phyloP scores from a whole-genome alignment of 1,140 invertebrate species.

The Nasonia vitripennis region DNA sequence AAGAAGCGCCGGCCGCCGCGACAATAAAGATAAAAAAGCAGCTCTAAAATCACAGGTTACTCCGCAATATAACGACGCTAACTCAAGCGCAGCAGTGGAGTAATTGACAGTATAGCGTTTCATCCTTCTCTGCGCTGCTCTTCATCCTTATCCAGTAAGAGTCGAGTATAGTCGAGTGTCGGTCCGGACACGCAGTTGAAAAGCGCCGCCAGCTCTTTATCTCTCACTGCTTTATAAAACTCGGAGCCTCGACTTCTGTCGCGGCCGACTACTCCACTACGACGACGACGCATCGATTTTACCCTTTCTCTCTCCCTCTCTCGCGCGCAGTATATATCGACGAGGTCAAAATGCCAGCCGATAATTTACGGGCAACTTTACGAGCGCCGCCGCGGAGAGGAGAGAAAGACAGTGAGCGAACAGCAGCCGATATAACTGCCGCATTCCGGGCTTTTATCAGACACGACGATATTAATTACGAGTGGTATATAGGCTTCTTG shows the following conservation, averaged over 20 bases:
- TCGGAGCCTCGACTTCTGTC: not conserved
- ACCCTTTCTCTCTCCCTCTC: not conserved
- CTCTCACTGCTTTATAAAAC: conserved; percentile 18
- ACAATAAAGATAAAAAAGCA: not conserved
- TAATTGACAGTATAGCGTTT: not conserved
- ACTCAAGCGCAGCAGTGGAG: not conserved
- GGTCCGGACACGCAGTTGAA: not conserved
- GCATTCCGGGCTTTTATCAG: conserved; percentile 28
- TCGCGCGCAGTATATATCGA: not conserved
- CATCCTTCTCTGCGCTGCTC: not conserved
- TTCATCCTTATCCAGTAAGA: not conserved
- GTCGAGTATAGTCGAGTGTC: not conserved
- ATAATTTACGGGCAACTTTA: conserved; percentile 49
- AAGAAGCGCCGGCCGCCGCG: too few species aligned
- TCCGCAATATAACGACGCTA: not conserved
- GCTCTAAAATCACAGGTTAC: not conserved
- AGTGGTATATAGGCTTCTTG: not conserved
- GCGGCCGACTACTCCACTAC: not conserved
- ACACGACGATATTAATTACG: conserved; percentile 35
- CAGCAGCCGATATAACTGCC: not conserved
- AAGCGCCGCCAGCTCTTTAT: not conserved
- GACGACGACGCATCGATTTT: conserved; percentile 33
- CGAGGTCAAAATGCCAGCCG: conserved; percentile 42
- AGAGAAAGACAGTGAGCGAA: not conserved
- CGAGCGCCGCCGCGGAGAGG: not conserved